Evolutionary conservation across 2,113 vertebrate species (phyloP).

Genomic region (Scalopus aquaticus): DNA sequence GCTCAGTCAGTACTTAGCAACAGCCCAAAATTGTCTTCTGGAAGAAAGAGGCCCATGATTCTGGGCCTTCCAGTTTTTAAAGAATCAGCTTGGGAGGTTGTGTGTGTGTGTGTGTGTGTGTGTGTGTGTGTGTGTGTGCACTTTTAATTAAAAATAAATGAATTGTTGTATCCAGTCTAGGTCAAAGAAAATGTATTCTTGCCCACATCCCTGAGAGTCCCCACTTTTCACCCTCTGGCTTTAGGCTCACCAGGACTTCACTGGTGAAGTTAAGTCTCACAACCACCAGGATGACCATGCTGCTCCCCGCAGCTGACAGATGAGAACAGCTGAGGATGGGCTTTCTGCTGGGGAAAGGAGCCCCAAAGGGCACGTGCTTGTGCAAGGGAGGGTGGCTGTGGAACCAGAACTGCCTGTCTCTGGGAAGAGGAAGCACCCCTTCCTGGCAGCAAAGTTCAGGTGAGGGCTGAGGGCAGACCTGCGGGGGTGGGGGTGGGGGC

Average conservation of each 20-base stretch:
- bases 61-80: not conserved
- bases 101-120: too few species aligned
- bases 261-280: not conserved
- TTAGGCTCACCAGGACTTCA: not conserved
- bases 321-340: not conserved
- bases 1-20: not conserved
- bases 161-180: not conserved
- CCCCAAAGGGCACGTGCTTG: not conserved
- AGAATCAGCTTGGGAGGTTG: not conserved
- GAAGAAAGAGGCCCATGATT: not conserved
- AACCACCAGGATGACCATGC: not conserved
- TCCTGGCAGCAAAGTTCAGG: not conserved
- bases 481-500: not conserved
- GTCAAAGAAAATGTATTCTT: not conserved
- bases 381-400: not conserved
- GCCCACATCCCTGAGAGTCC: not conserved
- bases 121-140: too few species aligned
- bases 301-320: not conserved
- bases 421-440: not conserved
- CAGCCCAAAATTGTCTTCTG: not conserved
- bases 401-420: not conserved
- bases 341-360: not conserved
- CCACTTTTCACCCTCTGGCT: not conserved
- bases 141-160: not conserved
- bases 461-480: not conserved